phyloP scores from a whole-genome alignment of 1,140 invertebrate species.

The Tetragonula clypearis region DNA sequence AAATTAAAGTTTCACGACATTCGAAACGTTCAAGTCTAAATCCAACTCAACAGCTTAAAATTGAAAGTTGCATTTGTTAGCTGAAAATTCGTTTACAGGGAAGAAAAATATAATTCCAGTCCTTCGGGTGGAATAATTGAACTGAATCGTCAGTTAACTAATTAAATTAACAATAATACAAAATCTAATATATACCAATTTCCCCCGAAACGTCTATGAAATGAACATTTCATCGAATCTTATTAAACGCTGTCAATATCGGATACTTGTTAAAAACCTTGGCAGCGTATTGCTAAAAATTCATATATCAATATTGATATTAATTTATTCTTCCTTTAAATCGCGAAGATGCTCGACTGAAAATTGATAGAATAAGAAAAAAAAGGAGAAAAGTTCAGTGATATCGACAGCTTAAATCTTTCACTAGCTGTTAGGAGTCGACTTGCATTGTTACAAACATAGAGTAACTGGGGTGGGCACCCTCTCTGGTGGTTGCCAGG shows the following conservation, averaged over 20 bases:
- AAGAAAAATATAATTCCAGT: not conserved
- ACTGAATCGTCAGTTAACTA: too few relatives aligned
- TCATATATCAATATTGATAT: not conserved
- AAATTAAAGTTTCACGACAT: not conserved
- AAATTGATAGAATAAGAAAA: not conserved
- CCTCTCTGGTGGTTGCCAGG: conserved; percentile 75
- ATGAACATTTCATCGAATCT: too few relatives aligned
- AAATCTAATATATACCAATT: too few relatives aligned
- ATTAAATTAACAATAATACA: too few relatives aligned
- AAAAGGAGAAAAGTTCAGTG: not conserved
- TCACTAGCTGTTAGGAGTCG: conserved; percentile 67
- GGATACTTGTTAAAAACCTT: not conserved
- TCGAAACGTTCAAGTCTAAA: not conserved
- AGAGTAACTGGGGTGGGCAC: conserved; percentile 63
- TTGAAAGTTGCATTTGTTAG: too few relatives aligned
- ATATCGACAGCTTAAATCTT: conserved; percentile 49
- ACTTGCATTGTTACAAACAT: conserved; percentile 76
- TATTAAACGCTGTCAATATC: not conserved
- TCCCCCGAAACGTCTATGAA: too few relatives aligned
- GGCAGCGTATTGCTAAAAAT: not conserved
- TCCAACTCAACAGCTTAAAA: too few relatives aligned
- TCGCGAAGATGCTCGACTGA: not conserved
- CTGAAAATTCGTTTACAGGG: not conserved
- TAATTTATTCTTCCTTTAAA: not conserved
- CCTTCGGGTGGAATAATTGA: not conserved